These are phyloP conservation scores for Myoxocephalus aenaeus DNA, from an alignment of 2,797 vertebrate genomes.

Conservation along the genomic window DNA sequence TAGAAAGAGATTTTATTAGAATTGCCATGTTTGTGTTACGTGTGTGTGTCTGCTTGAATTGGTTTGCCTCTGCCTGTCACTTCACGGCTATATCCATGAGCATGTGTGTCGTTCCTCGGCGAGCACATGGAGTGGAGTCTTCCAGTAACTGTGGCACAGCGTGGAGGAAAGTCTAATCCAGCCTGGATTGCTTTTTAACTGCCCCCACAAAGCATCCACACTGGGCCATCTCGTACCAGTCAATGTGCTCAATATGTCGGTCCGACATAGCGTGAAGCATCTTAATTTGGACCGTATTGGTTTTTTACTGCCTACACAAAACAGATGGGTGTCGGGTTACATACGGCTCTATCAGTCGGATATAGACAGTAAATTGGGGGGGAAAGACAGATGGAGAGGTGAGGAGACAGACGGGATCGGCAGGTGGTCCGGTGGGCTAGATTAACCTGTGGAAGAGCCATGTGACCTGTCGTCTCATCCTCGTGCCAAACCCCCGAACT, in stretches of 20 bases:
- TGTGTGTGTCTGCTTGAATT: background rate
- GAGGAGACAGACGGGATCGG: conserved; percentile 52
- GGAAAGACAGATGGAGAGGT: conserved; percentile 56
- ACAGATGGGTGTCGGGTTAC: conserved; percentile 73
- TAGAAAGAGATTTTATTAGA: background rate
- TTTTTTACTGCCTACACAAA: conserved; percentile 76
- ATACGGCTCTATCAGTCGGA: conserved; percentile 68
- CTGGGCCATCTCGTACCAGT: conserved; percentile 44
- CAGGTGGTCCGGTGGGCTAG: conserved; percentile 50
- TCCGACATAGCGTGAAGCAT: conserved; percentile 71
- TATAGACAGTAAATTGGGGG: conserved; percentile 41
- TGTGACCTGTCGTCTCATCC: conserved; percentile 24
- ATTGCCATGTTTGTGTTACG: background rate
- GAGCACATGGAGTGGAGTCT: background rate
- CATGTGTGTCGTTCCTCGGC: conserved; percentile 10
- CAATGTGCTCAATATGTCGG: conserved; percentile 55
- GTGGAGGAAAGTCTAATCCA: conserved; percentile 48
- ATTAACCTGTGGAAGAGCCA: conserved; percentile 36
- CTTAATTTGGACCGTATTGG: conserved; percentile 74
- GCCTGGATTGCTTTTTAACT: conserved; percentile 41
- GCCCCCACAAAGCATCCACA: conserved; percentile 46
- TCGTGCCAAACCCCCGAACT: background rate
- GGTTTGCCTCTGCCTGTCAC: background rate
- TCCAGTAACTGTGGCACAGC: conserved; percentile 38
- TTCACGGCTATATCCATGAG: background rate